Base-by-base conservation (phyloP, 1,140 invertebrate species). In the Drosophila carrolli region DNA sequence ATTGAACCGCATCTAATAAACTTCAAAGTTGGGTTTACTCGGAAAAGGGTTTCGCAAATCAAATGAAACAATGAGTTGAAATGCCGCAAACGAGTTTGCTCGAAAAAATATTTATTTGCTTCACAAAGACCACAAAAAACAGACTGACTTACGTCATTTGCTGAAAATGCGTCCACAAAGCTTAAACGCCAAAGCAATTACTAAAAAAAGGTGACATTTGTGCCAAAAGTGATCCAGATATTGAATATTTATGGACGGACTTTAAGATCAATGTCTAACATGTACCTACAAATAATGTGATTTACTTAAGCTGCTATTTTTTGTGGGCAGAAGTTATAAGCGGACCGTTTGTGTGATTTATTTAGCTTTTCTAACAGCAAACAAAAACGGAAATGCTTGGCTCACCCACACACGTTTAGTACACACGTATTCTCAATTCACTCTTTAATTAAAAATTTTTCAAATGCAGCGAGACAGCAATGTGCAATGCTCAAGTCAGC, bases 11-110 rank as follows among this genome's bases (percentile, higher is more conserved):
- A 14, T 55, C 43, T 29, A 75, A 47, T 63, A 58, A 58, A 46
- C 56, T 13, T 23, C 11, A 14, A 74, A 55, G 46, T 57, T 10
- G 29, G 57, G 50, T 50, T 65, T 73, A 79, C 47, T 61, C 40
- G 54, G 82, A 78, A 75, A 85, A 81, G 67, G 59, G 65, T 82
- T 78, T 72, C 43, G 82, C 82, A 55, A 88, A 71, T 43, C 46
- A 27, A 75, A 53, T 63, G 66, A 78, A 85, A 75, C 75, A 84
- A 71, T 75, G 71, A 60, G 46, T 79, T 16, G 68, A 41, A 67
- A 55, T 68, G 59, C 65, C 61, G 46, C 55, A 79, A 85, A 86
- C 78, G 77, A 78, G 82, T 88, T 89, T 58, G 59, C 41, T 44
- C 11, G 19, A 54, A 56, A 50, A 41, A 29, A 48, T 50, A 47